These are phyloP conservation scores for Atta colombica DNA, from an alignment of 1,140 invertebrate genomes.

Conservation along the genomic window DNA sequence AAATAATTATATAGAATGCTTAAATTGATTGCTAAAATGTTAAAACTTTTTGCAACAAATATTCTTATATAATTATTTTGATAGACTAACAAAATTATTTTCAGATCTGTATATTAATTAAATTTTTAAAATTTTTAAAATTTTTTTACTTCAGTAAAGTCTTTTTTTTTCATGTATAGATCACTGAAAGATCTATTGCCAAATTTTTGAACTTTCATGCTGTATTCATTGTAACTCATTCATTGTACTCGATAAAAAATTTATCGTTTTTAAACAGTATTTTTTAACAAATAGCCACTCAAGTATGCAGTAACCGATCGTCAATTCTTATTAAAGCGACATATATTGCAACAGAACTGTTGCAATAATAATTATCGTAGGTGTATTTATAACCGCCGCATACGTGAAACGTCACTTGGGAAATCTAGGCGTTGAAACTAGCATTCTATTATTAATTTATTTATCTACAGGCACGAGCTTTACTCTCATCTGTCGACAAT, in stretches of 20 bases:
- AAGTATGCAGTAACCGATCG: not conserved
- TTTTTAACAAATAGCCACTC: no score
- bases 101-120: no score
- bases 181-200: not conserved
- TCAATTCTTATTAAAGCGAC: constrained; percentile 46
- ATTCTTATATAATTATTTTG: no score
- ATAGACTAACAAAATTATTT: no score
- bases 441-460: constrained; percentile 75
- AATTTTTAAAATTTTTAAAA: no score
- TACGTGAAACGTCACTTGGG: constrained; percentile 77
- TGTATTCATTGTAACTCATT: not conserved
- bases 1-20: no score
- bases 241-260: not conserved
- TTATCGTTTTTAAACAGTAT: not conserved
- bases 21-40: no score
- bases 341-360: constrained; percentile 46
- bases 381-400: constrained; percentile 72
- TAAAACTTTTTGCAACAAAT: no score
- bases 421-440: constrained; percentile 71
- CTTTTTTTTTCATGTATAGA: not conserved
- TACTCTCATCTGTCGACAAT: not conserved
- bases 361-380: constrained; percentile 77
- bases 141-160: no score
- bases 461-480: constrained; percentile 36
- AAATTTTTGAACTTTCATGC: constrained; percentile 8